Base-by-base conservation (phyloP, 92 coral and sea anemone genomes). In the Heliopora coerulea region DNA sequence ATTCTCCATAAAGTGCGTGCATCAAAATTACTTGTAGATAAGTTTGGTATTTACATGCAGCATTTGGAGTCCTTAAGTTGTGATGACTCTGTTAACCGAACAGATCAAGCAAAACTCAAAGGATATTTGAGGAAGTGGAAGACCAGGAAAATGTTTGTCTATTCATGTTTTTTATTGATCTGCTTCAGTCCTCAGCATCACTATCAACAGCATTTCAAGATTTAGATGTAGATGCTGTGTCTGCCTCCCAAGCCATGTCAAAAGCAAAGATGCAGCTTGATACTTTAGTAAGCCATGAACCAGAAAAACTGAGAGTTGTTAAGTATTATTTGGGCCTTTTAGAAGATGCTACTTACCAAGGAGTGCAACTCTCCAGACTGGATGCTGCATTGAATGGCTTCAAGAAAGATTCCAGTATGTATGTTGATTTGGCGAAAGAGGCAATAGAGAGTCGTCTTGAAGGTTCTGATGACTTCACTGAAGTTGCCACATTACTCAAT, bases 121-220 rank as follows among this genome's bases (percentile, higher is more conserved):
- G 82, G 82, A 6, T 82, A 66, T 56, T 64, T 82, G 34, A 59
- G 65, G 26, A 75, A 82, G 56, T 59, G 85, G 72, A 73, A 56
- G 30, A 74, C 29, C 28, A 62, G 76, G 23, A 80, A 73, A 41
- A 39, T 62, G 21, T 62, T 73, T 40, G 48, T 81, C 8, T 73
- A 62, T 34, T 50, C 76, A 13, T 80, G 81, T 49, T 76, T 77
- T 83, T 83, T 42, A 37, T 77, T 15, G 83, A 83, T 76, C 44
- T 83, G 42, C 49, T 83, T 17, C 82, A 83, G 59, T 57, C 79
- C 37, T 52, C 82, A 31, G 79, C 68, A 9, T 35, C 46, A 24
- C 83, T 83, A 9, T 83, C 74, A 11, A 33, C 54, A 32, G 82
- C 81, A 11, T 83, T 83, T 77, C 86, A 83, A 40, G 83, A 54